Evolutionary conservation across 1,140 invertebrate genomes (phyloP).

Genomic region (Copidosoma floridanum): DNA sequence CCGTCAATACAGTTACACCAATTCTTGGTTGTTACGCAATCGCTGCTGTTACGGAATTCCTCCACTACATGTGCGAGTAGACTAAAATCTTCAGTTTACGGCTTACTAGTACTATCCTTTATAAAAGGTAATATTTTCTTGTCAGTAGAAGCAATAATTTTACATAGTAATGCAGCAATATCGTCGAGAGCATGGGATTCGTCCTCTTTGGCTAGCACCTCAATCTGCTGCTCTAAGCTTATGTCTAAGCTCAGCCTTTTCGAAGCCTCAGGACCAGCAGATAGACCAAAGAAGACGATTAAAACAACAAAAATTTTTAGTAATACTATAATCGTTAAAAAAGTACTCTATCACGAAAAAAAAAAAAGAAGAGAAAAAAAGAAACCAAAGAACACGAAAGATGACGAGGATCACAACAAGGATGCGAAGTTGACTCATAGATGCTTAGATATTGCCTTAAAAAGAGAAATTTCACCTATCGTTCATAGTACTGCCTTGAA

Average conservation of each 20-base stretch:
- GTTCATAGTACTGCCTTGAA: slow-evolving; percentile 34
- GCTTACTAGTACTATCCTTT: neutral
- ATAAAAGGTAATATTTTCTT: neutral
- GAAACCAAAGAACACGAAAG: too few relatives aligned
- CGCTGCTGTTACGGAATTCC: neutral
- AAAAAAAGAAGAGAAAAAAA: too few relatives aligned
- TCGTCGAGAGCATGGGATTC: neutral
- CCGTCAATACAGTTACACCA: neutral
- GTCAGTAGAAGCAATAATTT: neutral
- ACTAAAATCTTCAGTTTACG: too few relatives aligned
- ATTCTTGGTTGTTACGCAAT: neutral
- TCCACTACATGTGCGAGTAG: too few relatives aligned
- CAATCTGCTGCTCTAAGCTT: too few relatives aligned
- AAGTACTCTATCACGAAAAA: too few relatives aligned
- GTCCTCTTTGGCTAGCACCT: too few relatives aligned
- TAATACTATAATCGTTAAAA: slow-evolving; percentile 12
- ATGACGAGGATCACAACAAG: neutral
- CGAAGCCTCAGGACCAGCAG: neutral
- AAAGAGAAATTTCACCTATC: neutral
- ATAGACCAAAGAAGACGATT: slow-evolving; percentile 36
- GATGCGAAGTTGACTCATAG: neutral
- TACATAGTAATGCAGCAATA: neutral
- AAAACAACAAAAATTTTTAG: slow-evolving; percentile 22
- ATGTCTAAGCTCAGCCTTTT: too few relatives aligned
- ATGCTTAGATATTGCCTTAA: slow-evolving; percentile 18